Base-by-base conservation (phyloP, 2,888 invertebrate genomes). In the Oscheius sp. region DNA sequence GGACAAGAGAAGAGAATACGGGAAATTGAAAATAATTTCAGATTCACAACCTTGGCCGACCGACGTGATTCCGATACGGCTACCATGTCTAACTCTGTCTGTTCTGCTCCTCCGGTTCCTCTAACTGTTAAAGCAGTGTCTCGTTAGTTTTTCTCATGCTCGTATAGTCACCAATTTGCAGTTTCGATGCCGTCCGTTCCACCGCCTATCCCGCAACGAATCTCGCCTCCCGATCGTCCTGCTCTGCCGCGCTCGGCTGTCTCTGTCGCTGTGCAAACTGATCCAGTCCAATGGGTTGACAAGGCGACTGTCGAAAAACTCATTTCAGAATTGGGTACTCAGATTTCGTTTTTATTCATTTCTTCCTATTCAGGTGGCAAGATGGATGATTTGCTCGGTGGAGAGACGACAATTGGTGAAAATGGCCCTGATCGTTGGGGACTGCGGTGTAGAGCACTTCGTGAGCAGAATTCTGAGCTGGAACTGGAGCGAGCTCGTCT, bases 401-500 rank as follows among this genome's bases (percentile, higher is more conserved):
- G 80, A 48, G 51, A 60, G 7, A 62, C 42, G 7, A 73, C 77
- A 1, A 70, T 73, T 0, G 77, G 77, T 9, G 79, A 75, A 47
- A 62, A 75, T 32, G 75, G 78, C 11, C 53, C 72, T 5, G 79
- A 82, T 33, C 57, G 78, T 55, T 82, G 78, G 78, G 75, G 65
- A 29, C 73, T 66, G 42, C 48, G 79, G 13, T 79, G 82, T 59
- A 29, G 37, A 55, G 81, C 79, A 2, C 78, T 88, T 13, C 76
- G 84, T 10, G 63, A 76, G n/a, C 83, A 85, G 57, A 88, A 88
- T 62, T 75, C 79, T 1, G 85, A 87, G 66, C 73, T 88, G 51
- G 88, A 88, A 75, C 66, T 74, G 35, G 87, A 88, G 75, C 74
- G 84, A 53, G 84, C 84, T 7, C 81, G 77, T n/a, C 60, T 88